Evolutionary conservation across 2,888 invertebrate species (phyloP).

Genomic region (Brachypterus glaber): DNA sequence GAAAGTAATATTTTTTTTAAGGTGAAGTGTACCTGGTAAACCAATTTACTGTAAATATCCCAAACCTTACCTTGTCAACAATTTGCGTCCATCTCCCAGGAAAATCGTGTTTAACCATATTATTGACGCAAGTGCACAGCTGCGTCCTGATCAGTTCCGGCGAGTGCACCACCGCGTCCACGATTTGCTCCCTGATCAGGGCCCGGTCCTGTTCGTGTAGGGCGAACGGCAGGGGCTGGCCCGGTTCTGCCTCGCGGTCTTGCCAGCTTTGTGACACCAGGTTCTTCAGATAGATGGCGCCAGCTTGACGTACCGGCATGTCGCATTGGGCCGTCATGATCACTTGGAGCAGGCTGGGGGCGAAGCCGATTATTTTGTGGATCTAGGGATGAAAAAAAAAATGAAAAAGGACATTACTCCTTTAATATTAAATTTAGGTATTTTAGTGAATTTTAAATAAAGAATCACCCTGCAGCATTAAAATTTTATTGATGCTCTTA

Average conservation of each 20-base stretch:
- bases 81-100: constrained; percentile 92
- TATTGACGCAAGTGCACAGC: constrained; percentile 83
- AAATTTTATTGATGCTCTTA: too few species aligned
- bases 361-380: constrained; percentile 93
- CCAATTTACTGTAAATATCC: too few species aligned
- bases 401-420: too few species aligned
- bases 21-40: too few species aligned
- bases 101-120: constrained; percentile 92
- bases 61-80: constrained; percentile 79
- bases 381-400: too few species aligned
- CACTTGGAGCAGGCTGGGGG: constrained; percentile 85
- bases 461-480: too few species aligned
- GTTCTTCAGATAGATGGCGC: constrained; percentile 95
- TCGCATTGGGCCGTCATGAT: constrained; percentile 85
- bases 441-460: too few species aligned
- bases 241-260: constrained; percentile 62
- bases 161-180: constrained; percentile 91
- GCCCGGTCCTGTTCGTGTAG: constrained; percentile 95
- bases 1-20: too few species aligned
- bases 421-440: too few species aligned
- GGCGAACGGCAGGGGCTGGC: constrained; percentile 67
- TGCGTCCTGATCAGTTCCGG: constrained; percentile 86
- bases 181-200: constrained; percentile 83
- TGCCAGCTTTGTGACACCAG: constrained; percentile 82
- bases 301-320: constrained; percentile 89